These are phyloP conservation scores for Drosophila pachea DNA, from an alignment of 1,140 invertebrate genomes.

Conservation along the genomic window DNA sequence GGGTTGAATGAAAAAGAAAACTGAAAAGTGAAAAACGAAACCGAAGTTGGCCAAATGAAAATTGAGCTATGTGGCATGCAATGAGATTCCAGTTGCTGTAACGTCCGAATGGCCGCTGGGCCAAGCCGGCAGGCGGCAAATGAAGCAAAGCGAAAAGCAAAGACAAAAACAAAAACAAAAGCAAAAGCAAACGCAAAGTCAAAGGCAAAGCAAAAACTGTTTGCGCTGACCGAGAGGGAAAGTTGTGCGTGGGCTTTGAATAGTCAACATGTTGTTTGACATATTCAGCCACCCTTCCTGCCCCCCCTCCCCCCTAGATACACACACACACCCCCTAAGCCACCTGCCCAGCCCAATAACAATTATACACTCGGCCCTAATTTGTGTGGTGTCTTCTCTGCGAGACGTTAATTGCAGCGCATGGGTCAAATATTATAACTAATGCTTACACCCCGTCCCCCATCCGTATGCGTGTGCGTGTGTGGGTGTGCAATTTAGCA, in stretches of 20 bases:
- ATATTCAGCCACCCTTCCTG: no score
- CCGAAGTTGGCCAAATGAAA: conserved; percentile 30
- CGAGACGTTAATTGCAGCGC: conserved; percentile 71
- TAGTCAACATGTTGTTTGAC: no score
- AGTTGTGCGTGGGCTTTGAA: not conserved
- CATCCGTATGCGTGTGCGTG: conserved; percentile 16
- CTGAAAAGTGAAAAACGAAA: conserved; percentile 9
- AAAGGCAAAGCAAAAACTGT: no score
- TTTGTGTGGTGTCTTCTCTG: conserved; percentile 66
- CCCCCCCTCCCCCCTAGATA: no score
- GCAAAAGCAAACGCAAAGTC: no score
- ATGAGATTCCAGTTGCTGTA: conserved; percentile 15
- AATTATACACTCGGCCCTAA: conserved; percentile 63
- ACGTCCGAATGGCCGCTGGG: conserved; percentile 5
- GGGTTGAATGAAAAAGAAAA: conserved; percentile 18
- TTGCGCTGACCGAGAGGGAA: not conserved
- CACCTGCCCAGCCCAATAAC: conserved; percentile 33
- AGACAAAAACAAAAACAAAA: not conserved
- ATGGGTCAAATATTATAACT: conserved; percentile 71
- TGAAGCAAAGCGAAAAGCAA: conserved; percentile 4
- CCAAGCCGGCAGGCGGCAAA: no score
- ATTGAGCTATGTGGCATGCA: conserved; percentile 29
- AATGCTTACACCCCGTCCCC: conserved; percentile 35
- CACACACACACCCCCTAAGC: not conserved
- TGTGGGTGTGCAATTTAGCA: conserved; percentile 69